Conservation (phyloP, 2,113 vertebrate species). For the Corydoras sp. region DNA sequence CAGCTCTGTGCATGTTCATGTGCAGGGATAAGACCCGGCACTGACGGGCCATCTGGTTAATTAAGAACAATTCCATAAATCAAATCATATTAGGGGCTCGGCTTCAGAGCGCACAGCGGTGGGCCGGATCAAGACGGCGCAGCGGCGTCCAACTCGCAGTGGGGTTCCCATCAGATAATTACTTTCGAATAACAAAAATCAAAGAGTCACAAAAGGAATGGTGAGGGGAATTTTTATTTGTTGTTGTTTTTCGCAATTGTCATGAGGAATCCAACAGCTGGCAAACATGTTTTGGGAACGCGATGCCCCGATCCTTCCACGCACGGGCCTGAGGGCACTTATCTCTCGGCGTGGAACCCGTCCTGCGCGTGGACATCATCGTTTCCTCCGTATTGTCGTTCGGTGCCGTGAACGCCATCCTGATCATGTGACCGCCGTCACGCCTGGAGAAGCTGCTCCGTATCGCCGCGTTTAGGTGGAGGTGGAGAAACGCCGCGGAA, state of each 20-base stretch:
- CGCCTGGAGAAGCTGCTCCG: too few species aligned
- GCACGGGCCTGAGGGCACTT: background rate
- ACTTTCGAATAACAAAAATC: background rate
- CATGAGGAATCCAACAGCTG: background rate
- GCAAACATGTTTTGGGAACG: background rate
- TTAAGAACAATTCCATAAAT: constrained; percentile 29
- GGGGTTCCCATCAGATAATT: background rate
- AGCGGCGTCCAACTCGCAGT: constrained; percentile 1
- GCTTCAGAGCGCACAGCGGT: constrained; percentile 3
- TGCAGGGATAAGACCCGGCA: background rate
- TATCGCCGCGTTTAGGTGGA: too few species aligned
- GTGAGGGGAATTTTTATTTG: background rate
- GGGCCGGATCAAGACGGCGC: background rate
- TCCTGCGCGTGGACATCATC: too few species aligned
- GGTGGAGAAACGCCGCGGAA: too few species aligned
- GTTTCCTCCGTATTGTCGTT: too few species aligned
- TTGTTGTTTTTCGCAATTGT: background rate
- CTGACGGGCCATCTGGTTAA: constrained; percentile 6
- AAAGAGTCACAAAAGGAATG: background rate
- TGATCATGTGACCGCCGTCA: too few species aligned
- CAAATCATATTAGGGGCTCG: constrained; percentile 1
- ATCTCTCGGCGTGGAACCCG: background rate
- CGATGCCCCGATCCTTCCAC: background rate
- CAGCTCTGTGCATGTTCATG: background rate
- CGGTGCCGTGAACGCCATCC: too few species aligned